phyloP scores from a whole-genome alignment of 2,797 vertebrate species.

The Squalus acanthias region DNA sequence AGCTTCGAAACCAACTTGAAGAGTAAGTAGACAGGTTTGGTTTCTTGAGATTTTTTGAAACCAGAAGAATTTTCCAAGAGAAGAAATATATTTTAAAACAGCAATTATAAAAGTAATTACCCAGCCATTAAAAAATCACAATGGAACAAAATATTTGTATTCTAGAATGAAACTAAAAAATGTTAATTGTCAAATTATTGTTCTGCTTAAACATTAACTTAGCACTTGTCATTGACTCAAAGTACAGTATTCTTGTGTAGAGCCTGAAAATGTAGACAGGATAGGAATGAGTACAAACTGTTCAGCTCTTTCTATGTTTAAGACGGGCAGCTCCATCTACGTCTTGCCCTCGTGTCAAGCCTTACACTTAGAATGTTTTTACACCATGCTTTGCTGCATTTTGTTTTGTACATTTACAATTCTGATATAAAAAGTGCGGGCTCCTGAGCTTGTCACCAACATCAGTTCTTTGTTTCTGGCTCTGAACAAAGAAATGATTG shows the following conservation, averaged over 20 bases:
- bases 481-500: neutral
- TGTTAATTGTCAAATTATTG: neutral
- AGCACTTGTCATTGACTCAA: neutral
- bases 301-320: neutral
- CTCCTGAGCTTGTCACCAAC: neutral
- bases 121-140: neutral
- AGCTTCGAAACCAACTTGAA: constrained; percentile 77
- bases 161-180: neutral
- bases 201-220: neutral
- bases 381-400: neutral
- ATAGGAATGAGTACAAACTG: neutral
- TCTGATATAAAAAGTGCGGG: neutral
- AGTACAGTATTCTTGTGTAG: neutral
- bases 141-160: neutral
- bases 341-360: neutral
- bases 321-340: neutral
- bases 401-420: neutral
- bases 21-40: constrained; percentile 69
- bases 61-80: neutral
- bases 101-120: neutral
- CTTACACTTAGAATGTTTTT: neutral
- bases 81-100: neutral
- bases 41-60: neutral
- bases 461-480: neutral
- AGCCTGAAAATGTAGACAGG: neutral